phyloP scores from a whole-genome alignment of 1,140 invertebrate species.

The Mesaphorura yosii region DNA sequence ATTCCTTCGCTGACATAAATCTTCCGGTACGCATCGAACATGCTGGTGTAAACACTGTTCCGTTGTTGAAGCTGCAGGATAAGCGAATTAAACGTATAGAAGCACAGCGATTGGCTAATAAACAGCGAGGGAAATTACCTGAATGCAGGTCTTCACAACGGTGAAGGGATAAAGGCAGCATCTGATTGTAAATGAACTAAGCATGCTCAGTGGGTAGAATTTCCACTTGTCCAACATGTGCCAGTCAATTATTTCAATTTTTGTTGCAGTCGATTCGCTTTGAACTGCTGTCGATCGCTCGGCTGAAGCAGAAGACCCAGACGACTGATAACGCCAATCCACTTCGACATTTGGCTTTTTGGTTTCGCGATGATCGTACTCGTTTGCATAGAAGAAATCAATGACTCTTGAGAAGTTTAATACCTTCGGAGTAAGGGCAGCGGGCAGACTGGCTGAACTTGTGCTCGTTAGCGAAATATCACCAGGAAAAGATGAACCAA shows the following conservation, averaged over 20 bases:
- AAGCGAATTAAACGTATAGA: not conserved
- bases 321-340: too few species aligned
- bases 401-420: too few species aligned
- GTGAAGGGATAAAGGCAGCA: constrained; percentile 88
- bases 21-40: constrained; percentile 80
- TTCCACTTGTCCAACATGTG: constrained; percentile 94
- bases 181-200: constrained; percentile 72
- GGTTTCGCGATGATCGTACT: too few species aligned
- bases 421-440: too few species aligned
- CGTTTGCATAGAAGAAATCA: too few species aligned
- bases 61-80: constrained; percentile 20
- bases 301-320: too few species aligned
- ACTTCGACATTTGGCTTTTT: too few species aligned
- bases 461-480: too few species aligned
- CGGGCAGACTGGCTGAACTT: too few species aligned
- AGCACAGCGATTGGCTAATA: not conserved
- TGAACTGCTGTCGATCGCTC: too few species aligned
- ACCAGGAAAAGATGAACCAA: too few species aligned
- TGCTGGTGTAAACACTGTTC: constrained; percentile 44
- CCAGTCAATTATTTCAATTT: constrained; percentile 84
- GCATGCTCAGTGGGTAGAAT: constrained; percentile 84
- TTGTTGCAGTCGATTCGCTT: too few species aligned
- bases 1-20: constrained; percentile 80
- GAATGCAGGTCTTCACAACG: constrained; percentile 91
- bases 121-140: constrained; percentile 43